phyloP scores from a whole-genome alignment of 2,113 vertebrate species.

The Hypanus sabinus region DNA sequence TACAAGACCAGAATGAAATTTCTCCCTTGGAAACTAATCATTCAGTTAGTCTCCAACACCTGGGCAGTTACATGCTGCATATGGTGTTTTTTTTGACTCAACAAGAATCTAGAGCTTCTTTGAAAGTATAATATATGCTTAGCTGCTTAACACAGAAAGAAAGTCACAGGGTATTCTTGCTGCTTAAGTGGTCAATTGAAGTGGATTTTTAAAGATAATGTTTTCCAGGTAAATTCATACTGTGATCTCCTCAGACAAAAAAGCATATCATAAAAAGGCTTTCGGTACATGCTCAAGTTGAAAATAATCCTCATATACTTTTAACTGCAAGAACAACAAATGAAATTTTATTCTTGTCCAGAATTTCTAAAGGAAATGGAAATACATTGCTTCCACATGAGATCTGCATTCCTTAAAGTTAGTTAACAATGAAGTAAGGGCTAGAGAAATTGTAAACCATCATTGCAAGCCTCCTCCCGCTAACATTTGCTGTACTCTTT shows the following conservation, averaged over 20 bases:
- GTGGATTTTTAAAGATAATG: background rate
- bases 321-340: background rate
- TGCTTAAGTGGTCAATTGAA: background rate
- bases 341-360: background rate
- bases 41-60: background rate
- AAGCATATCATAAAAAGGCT: background rate
- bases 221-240: background rate
- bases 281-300: background rate
- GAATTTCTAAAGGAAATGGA: background rate
- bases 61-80: background rate
- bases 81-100: background rate
- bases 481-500: background rate
- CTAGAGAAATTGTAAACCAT: background rate
- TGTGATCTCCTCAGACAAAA: background rate
- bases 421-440: background rate
- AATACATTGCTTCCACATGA: background rate
- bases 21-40: background rate
- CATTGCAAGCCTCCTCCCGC: too few relatives aligned
- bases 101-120: background rate
- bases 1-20: background rate
- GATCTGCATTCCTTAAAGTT: too few relatives aligned
- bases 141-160: background rate
- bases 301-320: background rate
- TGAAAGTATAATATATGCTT: conserved; percentile 12
- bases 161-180: background rate